Conservation (phyloP, 2,888 invertebrate species). For the Stenodema calcarata region DNA sequence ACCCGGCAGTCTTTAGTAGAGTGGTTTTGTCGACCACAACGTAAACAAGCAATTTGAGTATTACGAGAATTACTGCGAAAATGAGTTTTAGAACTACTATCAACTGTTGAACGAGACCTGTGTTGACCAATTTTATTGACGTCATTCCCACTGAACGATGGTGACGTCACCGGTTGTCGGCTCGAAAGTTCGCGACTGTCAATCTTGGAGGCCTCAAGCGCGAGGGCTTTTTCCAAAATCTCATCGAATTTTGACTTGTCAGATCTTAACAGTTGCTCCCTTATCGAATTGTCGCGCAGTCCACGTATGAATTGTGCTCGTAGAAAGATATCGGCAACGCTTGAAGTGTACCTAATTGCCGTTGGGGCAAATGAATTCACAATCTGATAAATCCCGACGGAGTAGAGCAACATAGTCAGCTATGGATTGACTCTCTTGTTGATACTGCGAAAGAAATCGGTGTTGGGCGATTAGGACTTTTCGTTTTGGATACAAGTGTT, state of each 20-base stretch:
- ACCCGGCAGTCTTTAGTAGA: too few species aligned
- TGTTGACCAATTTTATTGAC: neutral
- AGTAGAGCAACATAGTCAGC: conserved; percentile 15
- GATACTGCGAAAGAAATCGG: neutral
- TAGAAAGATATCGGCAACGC: conserved; percentile 1
- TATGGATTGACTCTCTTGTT: too few species aligned
- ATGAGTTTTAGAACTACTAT: too few species aligned
- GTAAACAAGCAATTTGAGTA: too few species aligned
- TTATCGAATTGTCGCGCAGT: neutral
- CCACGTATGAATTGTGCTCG: too few species aligned
- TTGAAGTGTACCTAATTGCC: neutral
- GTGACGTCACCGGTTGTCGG: neutral
- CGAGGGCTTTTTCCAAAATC: neutral
- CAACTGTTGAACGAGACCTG: neutral
- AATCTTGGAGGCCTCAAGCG: conserved; percentile 12
- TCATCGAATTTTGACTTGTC: neutral
- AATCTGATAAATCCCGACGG: neutral
- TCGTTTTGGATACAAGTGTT: neutral
- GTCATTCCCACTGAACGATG: neutral
- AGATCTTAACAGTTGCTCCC: neutral
- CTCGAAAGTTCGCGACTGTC: too few species aligned
- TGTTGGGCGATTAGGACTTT: conserved; percentile 17
- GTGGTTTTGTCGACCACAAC: too few species aligned
- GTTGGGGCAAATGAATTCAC: conserved; percentile 9
- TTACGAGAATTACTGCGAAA: neutral